phyloP scores from a whole-genome alignment of 2,888 invertebrate species.

The Liposcelis brunnea region DNA sequence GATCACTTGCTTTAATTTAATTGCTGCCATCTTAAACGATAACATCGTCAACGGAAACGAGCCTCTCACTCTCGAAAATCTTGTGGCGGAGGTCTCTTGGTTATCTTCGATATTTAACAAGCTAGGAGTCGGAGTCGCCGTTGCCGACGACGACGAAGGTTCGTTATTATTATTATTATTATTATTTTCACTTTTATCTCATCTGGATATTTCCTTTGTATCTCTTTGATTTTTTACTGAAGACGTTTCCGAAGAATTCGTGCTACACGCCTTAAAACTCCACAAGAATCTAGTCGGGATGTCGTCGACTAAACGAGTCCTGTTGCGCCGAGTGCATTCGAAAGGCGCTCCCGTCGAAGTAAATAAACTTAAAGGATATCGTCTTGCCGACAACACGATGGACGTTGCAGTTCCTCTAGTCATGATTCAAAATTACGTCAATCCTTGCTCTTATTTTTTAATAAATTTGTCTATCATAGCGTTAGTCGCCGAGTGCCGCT shows the following conservation, averaged over 20 bases:
- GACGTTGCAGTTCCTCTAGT: slow-evolving; percentile 48
- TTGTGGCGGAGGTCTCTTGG: slow-evolving; percentile 17
- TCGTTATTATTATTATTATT: slow-evolving; percentile 3
- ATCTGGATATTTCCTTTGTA: background rate
- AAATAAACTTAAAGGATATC: slow-evolving; percentile 33
- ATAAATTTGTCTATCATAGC: slow-evolving; percentile 43
- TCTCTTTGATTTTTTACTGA: slow-evolving; percentile 2
- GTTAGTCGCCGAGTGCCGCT: slow-evolving; percentile 24
- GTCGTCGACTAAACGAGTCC: background rate
- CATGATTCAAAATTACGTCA: slow-evolving; percentile 56
- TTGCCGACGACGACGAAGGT: slow-evolving; percentile 17
- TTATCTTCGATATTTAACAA: slow-evolving; percentile 16
- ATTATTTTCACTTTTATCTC: background rate
- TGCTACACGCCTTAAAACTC: background rate
- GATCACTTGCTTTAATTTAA: slow-evolving; percentile 50
- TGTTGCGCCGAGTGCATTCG: background rate
- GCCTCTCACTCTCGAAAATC: slow-evolving; percentile 12
- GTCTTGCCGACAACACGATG: slow-evolving; percentile 46
- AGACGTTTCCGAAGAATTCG: background rate
- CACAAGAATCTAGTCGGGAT: background rate
- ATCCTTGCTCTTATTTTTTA: slow-evolving; percentile 53
- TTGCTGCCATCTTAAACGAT: slow-evolving; percentile 43
- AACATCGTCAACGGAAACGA: slow-evolving; percentile 24
- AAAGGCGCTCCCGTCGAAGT: background rate
- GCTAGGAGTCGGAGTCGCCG: slow-evolving; percentile 17